Base-by-base conservation (phyloP, 2,888 invertebrate species). In the Tipula confusa region DNA sequence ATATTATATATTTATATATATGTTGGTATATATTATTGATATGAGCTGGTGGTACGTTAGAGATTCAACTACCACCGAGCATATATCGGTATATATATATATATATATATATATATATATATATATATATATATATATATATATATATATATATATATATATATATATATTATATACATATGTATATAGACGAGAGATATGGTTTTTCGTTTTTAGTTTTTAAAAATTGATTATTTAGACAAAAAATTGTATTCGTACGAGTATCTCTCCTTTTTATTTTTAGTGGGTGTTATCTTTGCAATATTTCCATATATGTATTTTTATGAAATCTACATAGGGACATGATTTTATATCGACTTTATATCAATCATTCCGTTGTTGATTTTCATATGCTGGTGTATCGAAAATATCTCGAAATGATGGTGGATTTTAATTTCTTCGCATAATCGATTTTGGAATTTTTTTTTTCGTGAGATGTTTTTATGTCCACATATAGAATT, bases 261-360 rank as follows among this genome's bases (percentile, higher is more conserved):
- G n/a, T n/a, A 38, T 24, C 18, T 64, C 64, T 64, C 64, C 64
- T 64, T 64, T 64, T 2, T 64, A 64, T 18, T 64, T 64, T 64
- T 64, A 64, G 64, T 64, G 64, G 64, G 64, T 64, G 64, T 64
- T 64, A 64, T 64, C 64, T 64, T 64, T 64, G 64, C n/a, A 64
- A 24, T 64, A 64, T 18, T 64, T 24, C 64, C 24, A 24, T 7
- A 64, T 64, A 43, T 43, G 4, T n/a, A n/a, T 33, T 33, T 33
- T n/a, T 43, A 15, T 43, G 36, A 6, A n/a, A 36, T 36, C 11
- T 36, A 7, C 11, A 36, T 36, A 36, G 31, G n/a, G n/a, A 38
- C 38, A 38, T 31, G 31, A 3, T 7, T 31, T 5, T 31, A 2
- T n/a, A 38, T 38, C 15, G 43, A 43, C 3, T 64, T 24, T 64